A percentile compares a stretch with the other conserved stretches of the same genome.
These are phyloP conservation scores for Hylaeus anthracinus DNA, from an alignment of 1,140 invertebrate genomes.

Conservation along the genomic window DNA sequence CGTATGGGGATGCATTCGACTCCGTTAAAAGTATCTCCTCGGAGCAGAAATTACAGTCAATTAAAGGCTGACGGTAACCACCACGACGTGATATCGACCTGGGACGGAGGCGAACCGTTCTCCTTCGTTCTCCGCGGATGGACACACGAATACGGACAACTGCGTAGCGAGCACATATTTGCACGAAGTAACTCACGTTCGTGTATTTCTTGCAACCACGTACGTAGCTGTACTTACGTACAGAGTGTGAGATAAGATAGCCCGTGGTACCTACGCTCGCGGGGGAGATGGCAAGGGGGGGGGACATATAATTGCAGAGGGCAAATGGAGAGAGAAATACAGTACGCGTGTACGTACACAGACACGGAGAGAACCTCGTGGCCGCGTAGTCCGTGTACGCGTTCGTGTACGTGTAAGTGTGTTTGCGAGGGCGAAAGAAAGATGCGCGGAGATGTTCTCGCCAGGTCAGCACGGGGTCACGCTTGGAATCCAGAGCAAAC, in stretches of 20 bases:
- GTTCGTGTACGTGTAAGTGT: conserved; percentile 8
- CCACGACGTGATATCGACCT: conserved; percentile 20
- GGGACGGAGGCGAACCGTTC: background rate
- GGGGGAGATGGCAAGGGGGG: conserved; percentile 26
- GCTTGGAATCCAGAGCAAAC: conserved; percentile 81
- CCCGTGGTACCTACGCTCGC: conserved; percentile 47
- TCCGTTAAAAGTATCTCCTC: conserved; percentile 27
- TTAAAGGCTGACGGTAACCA: conserved; percentile 25
- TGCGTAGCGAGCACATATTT: conserved; percentile 41
- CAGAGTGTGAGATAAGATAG: conserved; percentile 64
- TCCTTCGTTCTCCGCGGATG: conserved; percentile 17
- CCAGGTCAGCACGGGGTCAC: conserved; percentile 79
- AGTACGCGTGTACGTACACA: conserved; percentile 33
- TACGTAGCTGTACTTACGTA: conserved; percentile 62
- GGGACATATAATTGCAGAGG: conserved; percentile 63
- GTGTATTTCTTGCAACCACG: conserved; percentile 53
- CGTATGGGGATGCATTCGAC: background rate
- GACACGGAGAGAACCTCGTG: too few relatives aligned
- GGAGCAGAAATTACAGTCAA: conserved; percentile 29
- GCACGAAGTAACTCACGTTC: conserved; percentile 57
- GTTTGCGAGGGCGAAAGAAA: conserved; percentile 61
- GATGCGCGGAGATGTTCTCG: conserved; percentile 79
- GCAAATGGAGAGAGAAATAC: conserved; percentile 46
- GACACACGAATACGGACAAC: conserved; percentile 29
- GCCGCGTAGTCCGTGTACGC: background rate